Evolutionary conservation across 2,888 invertebrate genomes (phyloP).

Genomic region (Callyntrura sp.): DNA sequence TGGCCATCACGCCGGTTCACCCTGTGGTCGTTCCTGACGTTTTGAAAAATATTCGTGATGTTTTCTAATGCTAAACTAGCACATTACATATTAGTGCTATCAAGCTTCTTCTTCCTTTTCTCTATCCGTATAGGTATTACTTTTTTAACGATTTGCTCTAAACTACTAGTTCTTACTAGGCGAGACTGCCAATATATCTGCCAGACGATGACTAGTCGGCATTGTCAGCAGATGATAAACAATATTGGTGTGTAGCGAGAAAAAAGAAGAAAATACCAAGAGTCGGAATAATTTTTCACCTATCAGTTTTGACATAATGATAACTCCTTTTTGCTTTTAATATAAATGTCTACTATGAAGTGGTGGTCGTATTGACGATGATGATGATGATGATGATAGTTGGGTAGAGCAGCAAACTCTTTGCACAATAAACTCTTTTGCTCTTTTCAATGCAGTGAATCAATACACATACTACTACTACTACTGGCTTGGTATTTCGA

Average conservation of each 20-base stretch:
- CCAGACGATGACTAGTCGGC: background rate
- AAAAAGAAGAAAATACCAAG: conserved; percentile 25
- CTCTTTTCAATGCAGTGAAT: conserved; percentile 55
- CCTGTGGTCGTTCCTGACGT: conserved; percentile 61
- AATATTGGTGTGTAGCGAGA: conserved; percentile 1
- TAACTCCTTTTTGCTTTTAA: conserved; percentile 66
- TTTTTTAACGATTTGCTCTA: background rate
- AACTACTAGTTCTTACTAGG: background rate
- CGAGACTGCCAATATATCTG: background rate
- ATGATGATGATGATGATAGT: background rate
- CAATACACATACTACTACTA: too few relatives aligned
- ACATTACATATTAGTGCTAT: background rate
- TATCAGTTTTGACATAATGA: conserved; percentile 76
- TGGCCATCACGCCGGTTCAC: background rate
- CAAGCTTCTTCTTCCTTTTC: too few relatives aligned
- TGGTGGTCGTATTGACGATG: conserved; percentile 27
- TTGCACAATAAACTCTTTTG: background rate
- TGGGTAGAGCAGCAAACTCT: background rate
- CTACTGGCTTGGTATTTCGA: conserved; percentile 22
- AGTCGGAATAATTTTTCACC: conserved; percentile 73
- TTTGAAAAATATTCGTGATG: conserved; percentile 50
- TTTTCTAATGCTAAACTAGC: background rate
- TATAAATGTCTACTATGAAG: conserved; percentile 66
- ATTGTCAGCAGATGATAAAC: conserved; percentile 37
- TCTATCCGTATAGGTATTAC: background rate